Base-by-base conservation (phyloP, 2,113 vertebrate species). In the Plecotus auritus region DNA sequence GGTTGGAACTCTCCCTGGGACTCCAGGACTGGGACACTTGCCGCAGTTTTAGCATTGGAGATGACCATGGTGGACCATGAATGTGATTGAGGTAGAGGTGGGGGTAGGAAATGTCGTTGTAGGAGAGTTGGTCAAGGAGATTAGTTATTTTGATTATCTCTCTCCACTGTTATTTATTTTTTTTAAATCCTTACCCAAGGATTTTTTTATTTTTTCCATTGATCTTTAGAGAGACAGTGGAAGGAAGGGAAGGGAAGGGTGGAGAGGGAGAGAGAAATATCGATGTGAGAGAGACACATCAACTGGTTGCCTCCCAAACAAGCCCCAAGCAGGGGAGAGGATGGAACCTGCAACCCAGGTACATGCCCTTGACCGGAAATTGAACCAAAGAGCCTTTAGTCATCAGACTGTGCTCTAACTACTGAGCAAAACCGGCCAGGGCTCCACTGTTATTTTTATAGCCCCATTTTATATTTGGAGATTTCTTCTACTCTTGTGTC, bases 1-100 rank as follows among this genome's bases (percentile, higher is more conserved):
- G 12, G 16, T 7, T 40, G 23, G 70, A 40, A 7, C 4, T 6
- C 14, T 16, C 18, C 16, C 2, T 8, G 3, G n/a, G 17, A 9
- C 13, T 20, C 45, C 9, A n/a, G 77, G 70, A 32, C 69, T 28
- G 49, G 70, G 61, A 59, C 5, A 10, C 61, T 26, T 64, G 88
- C 47, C 23, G 18, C 12, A 2, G 5, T 18, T 17, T n/a, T 54
- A 61, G 35, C 40, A 30, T 32, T 51, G 13, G 17, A 35, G 74
- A 28, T 26, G 49, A 16, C 10, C 13, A 13, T 0, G 9, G 54
- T 0, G 3, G 42, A 42, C 49, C 10, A 6, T 2, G 11, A 45
- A 22, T 30, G 66, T 32, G 4, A 40, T 0, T 8, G 54, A 11
- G 37, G 30, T 0, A 4, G 9, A 16, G 7, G 2, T 5, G 7